phyloP scores from a whole-genome alignment of 2,113 vertebrate genomes.

The Camelus dromedarius region DNA sequence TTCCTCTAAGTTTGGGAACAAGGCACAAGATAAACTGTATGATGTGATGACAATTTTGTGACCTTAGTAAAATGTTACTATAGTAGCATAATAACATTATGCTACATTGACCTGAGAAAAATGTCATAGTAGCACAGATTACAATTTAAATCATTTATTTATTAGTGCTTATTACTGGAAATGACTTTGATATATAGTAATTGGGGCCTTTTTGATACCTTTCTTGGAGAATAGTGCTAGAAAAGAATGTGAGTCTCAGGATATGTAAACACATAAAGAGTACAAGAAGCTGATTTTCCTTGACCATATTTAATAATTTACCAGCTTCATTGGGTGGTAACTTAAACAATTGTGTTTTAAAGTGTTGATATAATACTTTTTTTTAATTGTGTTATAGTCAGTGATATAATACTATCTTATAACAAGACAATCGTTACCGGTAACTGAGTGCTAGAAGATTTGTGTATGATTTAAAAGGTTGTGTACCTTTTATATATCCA shows the following conservation, averaged over 20 bases:
- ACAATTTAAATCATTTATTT: not conserved
- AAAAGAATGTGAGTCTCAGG: not conserved
- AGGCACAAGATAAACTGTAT: not conserved
- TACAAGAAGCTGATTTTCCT: not conserved
- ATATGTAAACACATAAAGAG: not conserved
- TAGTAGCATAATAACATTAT: not conserved
- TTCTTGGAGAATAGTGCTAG: not conserved
- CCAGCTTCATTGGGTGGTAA: not conserved
- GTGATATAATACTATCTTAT: not conserved
- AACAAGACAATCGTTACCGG: not conserved
- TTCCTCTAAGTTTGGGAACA: not conserved
- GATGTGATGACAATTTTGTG: not conserved
- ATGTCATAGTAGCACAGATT: not conserved
- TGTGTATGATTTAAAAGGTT: not conserved
- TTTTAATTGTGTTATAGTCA: too few relatives aligned
- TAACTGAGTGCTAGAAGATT: not conserved
- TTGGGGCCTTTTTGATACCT: not conserved
- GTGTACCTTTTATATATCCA: not conserved
- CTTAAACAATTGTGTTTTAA: slow-evolving; percentile 29
- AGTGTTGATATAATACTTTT: not conserved
- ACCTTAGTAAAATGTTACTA: not conserved
- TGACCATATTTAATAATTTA: not conserved
- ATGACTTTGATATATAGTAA: not conserved
- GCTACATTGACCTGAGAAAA: not conserved
- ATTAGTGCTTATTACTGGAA: not conserved